These are phyloP conservation scores for Diplazon laetatorius DNA, from an alignment of 2,888 invertebrate genomes.

Conservation along the genomic window DNA sequence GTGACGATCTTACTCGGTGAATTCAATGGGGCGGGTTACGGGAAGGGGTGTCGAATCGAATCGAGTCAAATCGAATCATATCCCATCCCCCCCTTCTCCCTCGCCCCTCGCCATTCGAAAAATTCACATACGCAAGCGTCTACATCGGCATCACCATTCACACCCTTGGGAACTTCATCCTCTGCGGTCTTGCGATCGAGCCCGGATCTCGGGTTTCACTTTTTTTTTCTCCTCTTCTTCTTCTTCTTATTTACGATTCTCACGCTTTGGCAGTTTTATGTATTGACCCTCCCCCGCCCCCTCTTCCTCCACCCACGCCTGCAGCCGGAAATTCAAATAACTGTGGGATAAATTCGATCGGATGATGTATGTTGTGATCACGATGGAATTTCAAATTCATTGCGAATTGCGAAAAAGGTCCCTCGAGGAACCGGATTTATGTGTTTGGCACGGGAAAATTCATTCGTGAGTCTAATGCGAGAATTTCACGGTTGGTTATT, in stretches of 20 bases:
- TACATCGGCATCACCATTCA: constrained; percentile 12
- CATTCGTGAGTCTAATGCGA: neutral
- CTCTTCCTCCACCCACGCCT: too few relatives aligned
- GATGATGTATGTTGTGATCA: neutral
- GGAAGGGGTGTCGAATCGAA: constrained; percentile 55
- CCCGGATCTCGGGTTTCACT: neutral
- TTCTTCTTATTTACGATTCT: neutral
- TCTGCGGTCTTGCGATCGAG: constrained; percentile 9
- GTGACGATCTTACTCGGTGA: constrained; percentile 20
- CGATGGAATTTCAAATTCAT: neutral
- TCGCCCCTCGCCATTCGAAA: neutral
- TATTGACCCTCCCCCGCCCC: too few relatives aligned
- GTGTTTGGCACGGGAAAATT: neutral
- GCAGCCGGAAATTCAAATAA: constrained; percentile 8
- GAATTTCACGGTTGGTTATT: neutral
- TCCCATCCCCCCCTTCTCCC: neutral
- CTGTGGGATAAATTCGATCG: constrained; percentile 5
- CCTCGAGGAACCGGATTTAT: neutral
- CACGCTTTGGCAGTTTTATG: constrained; percentile 11
- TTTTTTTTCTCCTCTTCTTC: too few relatives aligned
- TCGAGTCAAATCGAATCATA: constrained; percentile 57
- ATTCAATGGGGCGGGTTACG: constrained; percentile 22
- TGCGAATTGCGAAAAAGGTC: neutral
- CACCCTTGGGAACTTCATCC: constrained; percentile 48
- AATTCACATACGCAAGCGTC: constrained; percentile 28